These are phyloP conservation scores for Globicephala melas DNA, from an alignment of 2,113 vertebrate genomes.

Conservation along the genomic window DNA sequence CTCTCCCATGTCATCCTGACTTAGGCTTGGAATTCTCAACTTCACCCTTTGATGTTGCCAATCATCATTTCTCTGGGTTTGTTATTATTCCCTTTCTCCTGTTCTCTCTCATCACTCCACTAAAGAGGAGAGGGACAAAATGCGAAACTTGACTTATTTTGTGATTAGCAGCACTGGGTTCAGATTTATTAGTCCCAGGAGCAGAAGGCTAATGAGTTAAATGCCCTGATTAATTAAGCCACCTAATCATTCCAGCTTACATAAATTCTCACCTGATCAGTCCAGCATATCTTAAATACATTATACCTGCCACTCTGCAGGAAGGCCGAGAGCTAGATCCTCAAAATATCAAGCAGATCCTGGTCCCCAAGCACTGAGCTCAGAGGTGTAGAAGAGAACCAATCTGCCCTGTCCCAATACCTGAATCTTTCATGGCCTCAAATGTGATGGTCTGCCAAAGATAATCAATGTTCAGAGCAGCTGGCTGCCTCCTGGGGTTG, in stretches of 20 bases:
- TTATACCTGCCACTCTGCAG: constrained; percentile 52
- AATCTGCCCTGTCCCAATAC: neutral
- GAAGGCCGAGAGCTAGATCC: constrained; percentile 59
- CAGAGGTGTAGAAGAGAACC: neutral
- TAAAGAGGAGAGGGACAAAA: neutral
- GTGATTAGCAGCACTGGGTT: constrained; percentile 68
- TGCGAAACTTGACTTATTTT: constrained; percentile 73
- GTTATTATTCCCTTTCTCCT: neutral
- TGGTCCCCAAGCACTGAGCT: constrained; percentile 28
- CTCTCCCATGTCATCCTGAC: rapidly evolving
- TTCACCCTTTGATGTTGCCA: rapidly evolving
- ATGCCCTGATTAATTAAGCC: constrained; percentile 83
- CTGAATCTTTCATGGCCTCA: neutral
- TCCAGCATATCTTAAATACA: constrained; percentile 45
- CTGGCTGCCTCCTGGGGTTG: neutral
- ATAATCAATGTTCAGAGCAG: neutral
- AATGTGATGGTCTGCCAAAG: neutral
- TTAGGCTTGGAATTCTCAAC: neutral
- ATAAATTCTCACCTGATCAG: constrained; percentile 83
- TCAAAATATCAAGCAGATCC: constrained; percentile 49
- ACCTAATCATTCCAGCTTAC: constrained; percentile 80
- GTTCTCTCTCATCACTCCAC: neutral
- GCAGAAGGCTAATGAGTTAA: constrained; percentile 83
- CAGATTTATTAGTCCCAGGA: constrained; percentile 81
- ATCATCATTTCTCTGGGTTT: neutral